Percentiles rank a stretch among this genome's conserved stretches.
Evolutionary conservation across 37 sponge, comb jelly and placozoan genomes (phyloP).

Genomic region (Halisarca cf. caerulea): DNA sequence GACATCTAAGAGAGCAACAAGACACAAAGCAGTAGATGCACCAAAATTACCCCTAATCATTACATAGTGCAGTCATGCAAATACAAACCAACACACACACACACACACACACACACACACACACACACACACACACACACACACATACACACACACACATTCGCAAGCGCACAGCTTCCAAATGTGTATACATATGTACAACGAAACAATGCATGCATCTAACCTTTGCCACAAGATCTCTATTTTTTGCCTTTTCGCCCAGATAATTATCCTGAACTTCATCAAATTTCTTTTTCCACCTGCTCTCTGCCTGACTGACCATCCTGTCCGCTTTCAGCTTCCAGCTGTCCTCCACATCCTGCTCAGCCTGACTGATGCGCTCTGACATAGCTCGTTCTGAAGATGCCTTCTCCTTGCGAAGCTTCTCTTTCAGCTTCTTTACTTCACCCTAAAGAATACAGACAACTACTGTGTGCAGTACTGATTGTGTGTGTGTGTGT

Average conservation of each 20-base stretch:
- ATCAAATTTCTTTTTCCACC: slow-evolving; percentile 66
- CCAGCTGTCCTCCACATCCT: slow-evolving; percentile 83
- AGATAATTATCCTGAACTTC: slow-evolving; percentile 26
- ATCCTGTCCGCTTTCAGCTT: slow-evolving; percentile 45
- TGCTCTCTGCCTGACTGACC: slow-evolving; percentile 72
- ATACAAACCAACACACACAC: too few species aligned
- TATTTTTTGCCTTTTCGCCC: background rate
- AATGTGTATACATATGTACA: too few species aligned
- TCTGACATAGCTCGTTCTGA: slow-evolving; percentile 47
- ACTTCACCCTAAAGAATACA: slow-evolving; percentile 59
- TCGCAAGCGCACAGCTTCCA: too few species aligned
- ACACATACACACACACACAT: too few species aligned
- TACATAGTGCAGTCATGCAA: too few species aligned
- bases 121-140: too few species aligned
- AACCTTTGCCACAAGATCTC: slow-evolving; percentile 55
- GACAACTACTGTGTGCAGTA: too few species aligned
- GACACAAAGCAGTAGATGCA: too few species aligned
- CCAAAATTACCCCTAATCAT: too few species aligned
- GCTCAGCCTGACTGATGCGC: slow-evolving; percentile 67
- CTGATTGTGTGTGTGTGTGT: too few species aligned
- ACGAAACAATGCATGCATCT: too few species aligned
- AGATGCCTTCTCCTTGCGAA: slow-evolving; percentile 65
- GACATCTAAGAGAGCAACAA: slow-evolving; percentile 9
- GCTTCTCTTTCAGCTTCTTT: slow-evolving; percentile 38
- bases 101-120: too few species aligned